Evolutionary conservation across 2,888 invertebrate species (phyloP), one percentile per base, ranked within the genome.

Genomic region (Dioctria rufipes): DNA sequence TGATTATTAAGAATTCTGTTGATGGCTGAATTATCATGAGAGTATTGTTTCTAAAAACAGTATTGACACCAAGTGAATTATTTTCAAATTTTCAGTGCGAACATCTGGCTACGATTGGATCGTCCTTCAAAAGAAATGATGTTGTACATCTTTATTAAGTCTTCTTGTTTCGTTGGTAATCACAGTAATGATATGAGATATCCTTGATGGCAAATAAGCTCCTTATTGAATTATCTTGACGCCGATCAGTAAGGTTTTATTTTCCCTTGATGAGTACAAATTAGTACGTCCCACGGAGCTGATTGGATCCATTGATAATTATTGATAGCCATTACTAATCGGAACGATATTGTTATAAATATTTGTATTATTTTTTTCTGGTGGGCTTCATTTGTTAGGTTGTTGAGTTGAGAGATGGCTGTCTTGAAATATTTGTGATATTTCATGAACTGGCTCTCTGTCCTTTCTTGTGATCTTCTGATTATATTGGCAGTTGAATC

Each of bases 401-500:
- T 61, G 6, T 25, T 5, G 1, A 37, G 37, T 61, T 61, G 6
- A 25, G 46, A 46, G 46, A 61, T 61, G 8, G 61, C 4, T 5
- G 13, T 5, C 6, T 61, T n/a, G 2, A 61, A 25, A 61, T 25
- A 61, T 2, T 25, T 61, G 3, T 61, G 13, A 0, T 13, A 13
- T 13, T 61, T 3, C 37, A 3, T 25, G 5, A 61, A 13, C 8
- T 61, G n/a, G 25, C 3, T 13, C 25, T 3, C 61, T 6, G 61
- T 25, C n/a, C 3, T 25, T 25, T 61, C 25, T 4, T 71, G n/a
- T 5, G 43, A 49, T 65, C n/a, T 6, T 13, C 42, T 78, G 2
- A 78, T 46, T 46, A 78, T 3, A 40, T 78, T 78, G 3, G 25
- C 51, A 25, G 63, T 63, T 3, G 78, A 78, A 46, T 78, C 78